Conservation (phyloP, 2,113 vertebrate species). For the Tor tambroides region DNA sequence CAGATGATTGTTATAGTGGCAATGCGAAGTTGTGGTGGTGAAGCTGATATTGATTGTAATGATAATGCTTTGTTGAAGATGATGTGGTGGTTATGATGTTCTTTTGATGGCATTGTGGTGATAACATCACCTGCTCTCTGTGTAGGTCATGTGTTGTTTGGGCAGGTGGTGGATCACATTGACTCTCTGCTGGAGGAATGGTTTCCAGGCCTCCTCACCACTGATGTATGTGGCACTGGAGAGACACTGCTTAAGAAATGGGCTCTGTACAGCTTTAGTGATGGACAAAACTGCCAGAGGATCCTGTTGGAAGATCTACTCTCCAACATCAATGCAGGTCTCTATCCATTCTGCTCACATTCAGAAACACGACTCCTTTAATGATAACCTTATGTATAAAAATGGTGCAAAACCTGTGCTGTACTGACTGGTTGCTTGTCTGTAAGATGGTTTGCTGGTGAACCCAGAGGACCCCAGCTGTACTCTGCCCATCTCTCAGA, state of each 20-base stretch:
- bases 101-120: not conserved
- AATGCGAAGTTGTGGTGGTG: too few relatives aligned
- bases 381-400: not conserved
- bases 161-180: constrained; percentile 95
- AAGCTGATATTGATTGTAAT: not conserved
- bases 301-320: constrained; percentile 92
- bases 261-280: constrained; percentile 91
- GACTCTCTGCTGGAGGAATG: constrained; percentile 98
- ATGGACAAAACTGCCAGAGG: constrained; percentile 84
- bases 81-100: not conserved
- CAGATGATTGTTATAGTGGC: too few relatives aligned
- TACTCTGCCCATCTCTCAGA: constrained; percentile 88
- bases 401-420: not conserved
- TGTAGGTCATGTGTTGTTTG: constrained; percentile 88
- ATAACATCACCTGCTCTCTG: not conserved
- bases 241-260: constrained; percentile 94
- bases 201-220: constrained; percentile 92
- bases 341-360: not conserved
- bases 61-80: not conserved
- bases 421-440: not conserved
- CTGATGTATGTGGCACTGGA: constrained; percentile 90
- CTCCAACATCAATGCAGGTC: constrained; percentile 83
- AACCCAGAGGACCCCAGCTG: constrained; percentile 81
- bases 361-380: not conserved
- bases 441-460: constrained; percentile 84